Evolutionary conservation across 1,140 invertebrate genomes (phyloP), one percentile per base, ranked within the genome.

Genomic region (Zaprionus capensis): DNA sequence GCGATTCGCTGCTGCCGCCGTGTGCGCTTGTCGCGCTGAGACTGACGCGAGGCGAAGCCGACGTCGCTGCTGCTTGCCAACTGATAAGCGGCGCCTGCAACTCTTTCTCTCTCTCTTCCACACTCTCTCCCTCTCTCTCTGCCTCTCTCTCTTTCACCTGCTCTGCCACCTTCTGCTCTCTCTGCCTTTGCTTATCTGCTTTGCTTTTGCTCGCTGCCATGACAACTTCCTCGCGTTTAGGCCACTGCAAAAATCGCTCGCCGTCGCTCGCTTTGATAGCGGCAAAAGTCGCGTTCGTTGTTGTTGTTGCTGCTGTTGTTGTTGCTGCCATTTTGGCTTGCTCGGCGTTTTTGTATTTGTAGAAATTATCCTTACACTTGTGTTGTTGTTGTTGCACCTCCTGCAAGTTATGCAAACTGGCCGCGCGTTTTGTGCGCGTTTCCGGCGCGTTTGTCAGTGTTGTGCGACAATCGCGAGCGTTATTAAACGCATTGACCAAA

Each of bases 271-370:
- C 68, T 58, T 81, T 76, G 11, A 76, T 56, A 12, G 69, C 69
- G 46, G 53, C 34, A 65, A 80, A 76, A 55, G 55, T 76, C 55
- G 64, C 59, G 49, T 41, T 69, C 65, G 38, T 26, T n/a, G 17
- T 41, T 22, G 41, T 51, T 26, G 28, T 15, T 44, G 51, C 15
- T 31, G 65, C 51, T 20, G 20, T 51, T 71, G 63, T 51, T 57
- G 77, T 71, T 65, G 80, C 56, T 58, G 88, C 78, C 78, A 75
- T 88, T 73, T 55, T 88, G 34, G 88, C 85, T 71, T 92, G 91
- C 20, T 92, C 92, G 51, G 92, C 92, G 73, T 91, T 92, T 77
- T 92, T 92, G 72, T 92, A 92, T 64, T 92, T 92, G 64, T 92
- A 92, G 76, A 92, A 92, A 53, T 92, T 92, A 63, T 92, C 92